These are phyloP conservation scores for Drosophila sulfurigaster DNA, from an alignment of 1,140 invertebrate genomes.

Conservation along the genomic window DNA sequence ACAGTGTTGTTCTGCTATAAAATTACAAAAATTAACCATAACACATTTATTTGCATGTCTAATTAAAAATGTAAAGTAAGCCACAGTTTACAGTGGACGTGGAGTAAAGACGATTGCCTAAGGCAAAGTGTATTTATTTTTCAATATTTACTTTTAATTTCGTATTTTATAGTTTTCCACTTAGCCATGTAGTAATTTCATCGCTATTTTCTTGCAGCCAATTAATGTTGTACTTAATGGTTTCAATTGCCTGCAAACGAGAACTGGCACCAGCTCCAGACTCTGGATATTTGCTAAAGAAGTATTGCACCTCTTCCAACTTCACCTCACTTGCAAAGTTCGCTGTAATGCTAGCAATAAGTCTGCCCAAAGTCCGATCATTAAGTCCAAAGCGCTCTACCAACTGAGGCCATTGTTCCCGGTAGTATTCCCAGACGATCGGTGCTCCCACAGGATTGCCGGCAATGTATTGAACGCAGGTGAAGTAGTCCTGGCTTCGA, in stretches of 20 bases:
- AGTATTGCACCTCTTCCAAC: slow-evolving; percentile 91
- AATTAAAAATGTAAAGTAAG: no score
- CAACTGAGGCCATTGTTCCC: slow-evolving; percentile 90
- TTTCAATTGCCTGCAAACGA: slow-evolving; percentile 90
- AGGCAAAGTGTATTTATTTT: no score
- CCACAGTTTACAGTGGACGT: no score
- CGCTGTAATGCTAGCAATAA: slow-evolving; percentile 89
- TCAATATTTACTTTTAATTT: background rate
- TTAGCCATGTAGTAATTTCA: slow-evolving; percentile 86
- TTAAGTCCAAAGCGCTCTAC: slow-evolving; percentile 92
- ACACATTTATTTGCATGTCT: no score
- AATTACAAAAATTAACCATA: no score
- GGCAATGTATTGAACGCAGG: slow-evolving; percentile 89
- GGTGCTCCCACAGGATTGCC: slow-evolving; percentile 90
- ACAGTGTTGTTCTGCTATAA: no score
- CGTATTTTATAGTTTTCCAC: no score
- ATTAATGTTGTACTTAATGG: slow-evolving; percentile 92
- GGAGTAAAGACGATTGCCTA: no score
- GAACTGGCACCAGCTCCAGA: slow-evolving; percentile 92
- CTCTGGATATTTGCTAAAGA: slow-evolving; percentile 93
- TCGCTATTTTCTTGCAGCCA: slow-evolving; percentile 88
- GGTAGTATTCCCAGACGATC: slow-evolving; percentile 93
- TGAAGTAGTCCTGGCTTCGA: slow-evolving; percentile 94
- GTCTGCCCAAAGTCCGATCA: slow-evolving; percentile 90
- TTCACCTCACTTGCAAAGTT: slow-evolving; percentile 88